Evolutionary conservation across 2,888 invertebrate species (phyloP), one percentile per base, ranked within the genome.

Genomic region (Aphidoletes aphidimyza): DNA sequence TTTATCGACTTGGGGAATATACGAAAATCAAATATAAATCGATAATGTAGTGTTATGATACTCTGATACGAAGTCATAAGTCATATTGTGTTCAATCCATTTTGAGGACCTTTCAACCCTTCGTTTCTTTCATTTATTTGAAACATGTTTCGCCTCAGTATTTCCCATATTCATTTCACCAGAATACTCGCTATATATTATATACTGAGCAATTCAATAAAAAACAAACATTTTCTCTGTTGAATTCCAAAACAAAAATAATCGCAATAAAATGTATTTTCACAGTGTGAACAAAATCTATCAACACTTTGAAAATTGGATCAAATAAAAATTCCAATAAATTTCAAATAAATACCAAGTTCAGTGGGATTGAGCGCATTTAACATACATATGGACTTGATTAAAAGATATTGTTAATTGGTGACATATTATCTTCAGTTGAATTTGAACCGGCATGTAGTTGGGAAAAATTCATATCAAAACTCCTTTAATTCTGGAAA

Each of bases 341-440:
- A 69, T 69, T 69, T 54, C 54, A 54, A 26, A 54, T n/a, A 26
- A 54, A 54, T 26, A 26, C 47, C 17, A 19, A 3, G 26, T 54
- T 8, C n/a, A 14, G 30, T 47, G 6, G 17, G 8, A 47, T 11
- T 2, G 2, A 47, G 19, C n/a, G n/a, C n/a, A n/a, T n/a, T n/a
- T n/a, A 69, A 30, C 30, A 30, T 1, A 11, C 69, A 69, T 69
- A 69, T 69, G 69, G 69, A 30, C 30, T 11, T 34, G 30, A 30
- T 69, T 69, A 17, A 30, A 69, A 69, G 30, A 69, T 69, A 30
- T 34, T 69, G 69, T 69, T 69, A 69, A 69, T 69, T 69, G 34
- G 26, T 69, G 34, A 69, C 69, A 69, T 14, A 69, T 69, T 69
- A 69, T 69, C 69, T 69, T 30, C 34, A 14, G n/a, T 11, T 30